Evolutionary conservation across 2,797 vertebrate species (phyloP).

Genomic region (Chiroxiphia lanceolata): DNA sequence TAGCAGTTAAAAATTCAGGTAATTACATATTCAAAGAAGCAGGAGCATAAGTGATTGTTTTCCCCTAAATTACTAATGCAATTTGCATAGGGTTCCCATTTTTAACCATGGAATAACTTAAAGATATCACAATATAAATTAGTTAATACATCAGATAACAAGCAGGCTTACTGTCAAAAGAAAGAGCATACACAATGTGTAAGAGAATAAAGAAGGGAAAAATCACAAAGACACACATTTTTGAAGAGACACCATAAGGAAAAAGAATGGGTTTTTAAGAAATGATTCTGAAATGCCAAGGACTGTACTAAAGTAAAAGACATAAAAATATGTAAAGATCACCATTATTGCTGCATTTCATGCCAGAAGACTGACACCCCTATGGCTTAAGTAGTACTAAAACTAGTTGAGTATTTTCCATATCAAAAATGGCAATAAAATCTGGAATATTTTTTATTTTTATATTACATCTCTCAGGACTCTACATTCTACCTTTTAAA

Average conservation of each 20-base stretch:
- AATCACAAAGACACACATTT: neutral
- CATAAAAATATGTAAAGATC: neutral
- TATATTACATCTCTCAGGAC: neutral
- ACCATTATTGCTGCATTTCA: neutral
- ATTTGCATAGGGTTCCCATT: neutral
- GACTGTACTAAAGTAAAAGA: neutral
- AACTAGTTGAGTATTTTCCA: neutral
- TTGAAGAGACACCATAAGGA: neutral
- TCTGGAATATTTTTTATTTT: neutral
- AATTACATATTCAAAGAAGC: neutral
- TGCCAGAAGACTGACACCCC: neutral
- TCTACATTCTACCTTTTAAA: neutral
- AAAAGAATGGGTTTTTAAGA: neutral
- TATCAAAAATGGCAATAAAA: neutral
- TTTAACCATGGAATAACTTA: neutral
- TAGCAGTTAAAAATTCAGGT: neutral
- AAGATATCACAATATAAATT: neutral
- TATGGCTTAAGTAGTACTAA: neutral
- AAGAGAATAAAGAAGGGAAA: neutral
- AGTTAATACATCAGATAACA: neutral
- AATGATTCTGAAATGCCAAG: neutral
- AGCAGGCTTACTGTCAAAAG: neutral
- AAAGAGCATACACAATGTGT: accelerated
- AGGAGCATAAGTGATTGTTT: neutral
- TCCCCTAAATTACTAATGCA: neutral